Percentiles rank a stretch among this genome's conserved stretches.
Evolutionary conservation across 2,113 vertebrate genomes (phyloP).

Genomic region (Calidris pugnax): DNA sequence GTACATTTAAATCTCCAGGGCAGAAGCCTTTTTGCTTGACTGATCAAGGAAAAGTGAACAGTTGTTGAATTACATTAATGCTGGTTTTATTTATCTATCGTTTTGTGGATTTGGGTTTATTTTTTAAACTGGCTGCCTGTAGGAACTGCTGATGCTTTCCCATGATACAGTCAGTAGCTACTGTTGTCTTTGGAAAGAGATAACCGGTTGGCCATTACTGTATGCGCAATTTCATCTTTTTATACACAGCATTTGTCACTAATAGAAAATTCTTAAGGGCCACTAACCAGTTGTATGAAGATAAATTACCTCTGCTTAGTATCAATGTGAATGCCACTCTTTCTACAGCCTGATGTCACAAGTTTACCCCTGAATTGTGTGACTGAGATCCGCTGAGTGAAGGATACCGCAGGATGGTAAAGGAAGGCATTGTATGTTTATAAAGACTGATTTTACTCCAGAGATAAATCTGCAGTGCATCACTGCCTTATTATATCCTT

Average conservation of each 20-base stretch:
- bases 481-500: constrained; percentile 46
- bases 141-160: neutral
- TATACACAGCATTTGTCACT: neutral
- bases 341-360: neutral
- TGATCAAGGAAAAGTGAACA: constrained; percentile 22
- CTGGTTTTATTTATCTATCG: neutral
- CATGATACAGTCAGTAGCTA: neutral
- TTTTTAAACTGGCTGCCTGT: neutral
- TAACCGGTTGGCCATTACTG: neutral
- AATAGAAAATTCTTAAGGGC: neutral
- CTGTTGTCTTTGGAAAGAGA: neutral
- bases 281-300: neutral
- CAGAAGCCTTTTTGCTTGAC: neutral
- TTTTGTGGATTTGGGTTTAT: neutral
- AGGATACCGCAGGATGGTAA: neutral
- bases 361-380: neutral
- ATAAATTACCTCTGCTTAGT: constrained; percentile 25
- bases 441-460: constrained; percentile 38
- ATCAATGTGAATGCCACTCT: neutral
- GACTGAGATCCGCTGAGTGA: neutral
- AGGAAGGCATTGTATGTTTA: constrained; percentile 14
- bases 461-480: constrained; percentile 47
- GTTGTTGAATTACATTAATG: neutral
- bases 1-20: neutral
- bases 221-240: neutral